Evolutionary conservation across 2,113 vertebrate genomes (phyloP).

Genomic region (Dipodomys stephensi): DNA sequence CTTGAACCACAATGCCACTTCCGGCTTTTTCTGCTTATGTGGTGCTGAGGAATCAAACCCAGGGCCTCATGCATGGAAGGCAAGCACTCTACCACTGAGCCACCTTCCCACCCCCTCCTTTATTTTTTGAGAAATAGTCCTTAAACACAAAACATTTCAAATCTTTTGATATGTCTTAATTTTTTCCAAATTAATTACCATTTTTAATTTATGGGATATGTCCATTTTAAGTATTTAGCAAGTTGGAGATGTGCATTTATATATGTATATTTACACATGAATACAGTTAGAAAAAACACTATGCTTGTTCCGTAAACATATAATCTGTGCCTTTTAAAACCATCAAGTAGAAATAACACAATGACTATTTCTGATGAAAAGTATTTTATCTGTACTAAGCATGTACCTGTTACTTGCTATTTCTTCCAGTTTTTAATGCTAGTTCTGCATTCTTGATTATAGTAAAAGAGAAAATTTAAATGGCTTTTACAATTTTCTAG

Average conservation of each 20-base stretch:
- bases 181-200: slow-evolving; percentile 60
- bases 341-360: slow-evolving; percentile 24
- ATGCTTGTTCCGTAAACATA: slow-evolving; percentile 24
- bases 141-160: slow-evolving; percentile 34
- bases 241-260: slow-evolving; percentile 48
- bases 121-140: slow-evolving; percentile 52
- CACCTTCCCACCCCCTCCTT: neutral
- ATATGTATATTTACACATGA: slow-evolving; percentile 52
- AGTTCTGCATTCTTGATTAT: neutral
- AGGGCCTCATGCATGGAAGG: no score
- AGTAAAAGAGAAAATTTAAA: neutral
- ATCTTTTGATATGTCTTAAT: slow-evolving; percentile 15
- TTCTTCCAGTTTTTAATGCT: neutral
- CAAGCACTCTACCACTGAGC: no score
- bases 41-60: no score
- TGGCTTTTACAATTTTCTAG: slow-evolving; percentile 35
- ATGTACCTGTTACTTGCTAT: neutral
- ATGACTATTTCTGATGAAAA: slow-evolving; percentile 26
- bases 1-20: no score
- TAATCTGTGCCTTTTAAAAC: slow-evolving; percentile 12
- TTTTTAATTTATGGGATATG: slow-evolving; percentile 59
- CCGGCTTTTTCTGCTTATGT: no score
- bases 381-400: neutral
- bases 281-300: slow-evolving; percentile 34
- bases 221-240: slow-evolving; percentile 43